Evolutionary conservation across 2,113 vertebrate species (phyloP).

Genomic region (Thalassarche chlororhynchos): DNA sequence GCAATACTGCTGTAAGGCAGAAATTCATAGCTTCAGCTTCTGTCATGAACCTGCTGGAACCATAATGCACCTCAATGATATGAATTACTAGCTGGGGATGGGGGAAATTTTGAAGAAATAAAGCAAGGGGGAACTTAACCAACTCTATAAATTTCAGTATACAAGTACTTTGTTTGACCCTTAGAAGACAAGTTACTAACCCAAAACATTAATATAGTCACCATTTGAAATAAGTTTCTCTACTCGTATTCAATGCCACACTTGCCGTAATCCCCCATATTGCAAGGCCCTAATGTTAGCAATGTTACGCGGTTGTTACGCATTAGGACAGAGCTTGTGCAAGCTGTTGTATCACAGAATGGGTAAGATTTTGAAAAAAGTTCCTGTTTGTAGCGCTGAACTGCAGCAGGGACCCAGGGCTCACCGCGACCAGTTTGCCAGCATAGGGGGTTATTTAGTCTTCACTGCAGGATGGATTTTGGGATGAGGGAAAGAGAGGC

Average conservation of each 20-base stretch:
- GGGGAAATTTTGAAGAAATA: background rate
- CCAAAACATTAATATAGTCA: background rate
- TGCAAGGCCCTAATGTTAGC: rapidly evolving
- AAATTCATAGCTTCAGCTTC: background rate
- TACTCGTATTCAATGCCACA: rapidly evolving
- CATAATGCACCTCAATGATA: rapidly evolving
- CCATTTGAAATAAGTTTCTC: background rate
- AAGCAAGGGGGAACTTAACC: background rate
- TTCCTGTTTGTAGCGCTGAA: background rate
- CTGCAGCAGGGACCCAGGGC: background rate
- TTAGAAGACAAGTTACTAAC: background rate
- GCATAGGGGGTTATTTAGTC: background rate
- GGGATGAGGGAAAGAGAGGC: background rate
- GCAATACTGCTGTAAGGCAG: no score
- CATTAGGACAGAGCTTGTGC: background rate
- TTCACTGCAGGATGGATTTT: background rate
- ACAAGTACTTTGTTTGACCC: background rate
- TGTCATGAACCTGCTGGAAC: background rate
- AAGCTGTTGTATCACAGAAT: background rate
- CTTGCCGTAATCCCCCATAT: no score
- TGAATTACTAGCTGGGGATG: background rate
- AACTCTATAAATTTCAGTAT: background rate
- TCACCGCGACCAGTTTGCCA: background rate
- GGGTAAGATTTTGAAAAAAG: background rate
- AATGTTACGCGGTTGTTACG: rapidly evolving